phyloP scores from a whole-genome alignment of 2,797 vertebrate species.

The Gambusia yucatana region DNA sequence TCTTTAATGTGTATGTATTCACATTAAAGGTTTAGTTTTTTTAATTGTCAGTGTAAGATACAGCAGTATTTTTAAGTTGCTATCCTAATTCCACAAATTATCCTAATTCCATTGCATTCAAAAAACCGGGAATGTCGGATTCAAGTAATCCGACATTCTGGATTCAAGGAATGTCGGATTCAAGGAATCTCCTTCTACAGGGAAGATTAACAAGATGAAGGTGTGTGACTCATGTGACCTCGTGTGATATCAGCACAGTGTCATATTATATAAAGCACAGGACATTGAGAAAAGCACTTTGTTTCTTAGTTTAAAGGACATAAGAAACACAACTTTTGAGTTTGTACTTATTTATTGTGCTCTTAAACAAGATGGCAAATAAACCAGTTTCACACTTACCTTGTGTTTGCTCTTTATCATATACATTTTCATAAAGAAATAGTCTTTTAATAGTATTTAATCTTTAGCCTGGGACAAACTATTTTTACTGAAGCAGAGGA shows the following conservation, averaged over 20 bases:
- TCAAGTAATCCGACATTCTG: no score
- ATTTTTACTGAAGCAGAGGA: neutral
- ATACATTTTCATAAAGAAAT: neutral
- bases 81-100: neutral
- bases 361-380: slow-evolving; percentile 14
- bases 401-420: slow-evolving; percentile 2
- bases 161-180: neutral
- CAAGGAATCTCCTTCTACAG: slow-evolving; percentile 29
- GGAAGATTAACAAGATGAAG: slow-evolving; percentile 30
- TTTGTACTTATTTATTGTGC: slow-evolving; percentile 32
- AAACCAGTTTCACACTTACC: neutral
- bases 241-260: slow-evolving; percentile 28
- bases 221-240: slow-evolving; percentile 9
- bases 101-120: no score
- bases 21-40: neutral
- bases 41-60: neutral
- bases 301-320: neutral
- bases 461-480: slow-evolving; percentile 9
- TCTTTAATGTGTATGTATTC: neutral
- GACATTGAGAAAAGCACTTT: slow-evolving; percentile 2
- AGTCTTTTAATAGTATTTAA: neutral
- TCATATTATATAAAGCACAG: slow-evolving; percentile 3
- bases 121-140: no score
- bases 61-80: slow-evolving; percentile 19
- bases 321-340: neutral